Base-by-base conservation (phyloP, 2,888 invertebrate species). In the Drosophila borborema region DNA sequence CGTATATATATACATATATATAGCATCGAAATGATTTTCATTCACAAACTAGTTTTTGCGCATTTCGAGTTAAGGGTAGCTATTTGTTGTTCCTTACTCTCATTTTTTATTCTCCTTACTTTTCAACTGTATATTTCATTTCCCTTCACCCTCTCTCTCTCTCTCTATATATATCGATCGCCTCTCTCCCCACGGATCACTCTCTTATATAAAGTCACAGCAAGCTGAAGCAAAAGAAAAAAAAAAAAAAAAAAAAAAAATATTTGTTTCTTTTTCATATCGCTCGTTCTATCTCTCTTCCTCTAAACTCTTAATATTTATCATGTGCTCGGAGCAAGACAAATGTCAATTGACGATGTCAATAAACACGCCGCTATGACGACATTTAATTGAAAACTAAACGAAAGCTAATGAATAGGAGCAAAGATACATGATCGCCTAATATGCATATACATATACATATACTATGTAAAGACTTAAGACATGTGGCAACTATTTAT, bases 351-450 rank as follows among this genome's bases (percentile, higher is more conserved):
- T 64, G 46, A 23, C n/a, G 40, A 67, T 61, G 67, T 75, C 85
- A 84, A 78, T 72, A 84, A 86, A 75, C 64, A 62, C 62, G n/a
- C n/a, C 8, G 18, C 65, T 36, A 67, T 82, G 88, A 82, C 72
- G 89, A 67, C 56, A 64, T 58, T 64, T 73, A 75, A 75, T 79
- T 79, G 76, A 68, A 64, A 71, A 63, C 49, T 49, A 73, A 83
- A 66, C 64, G 74, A 83, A 67, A 43, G 58, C 23, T 34, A 73
- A 60, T 63, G 41, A 67, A 53, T 9, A 16, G n/a, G 43, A 64
- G 58, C 40, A 49, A 53, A 64, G 51, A 41, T 34, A 54, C 43
- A 34, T n/a, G 40, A 64, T 43, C 34, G 18, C 18, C 31, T 12
- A 34, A 20, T 49, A 41, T 45, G 41, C 36, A 12, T 23, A 23